These are phyloP conservation scores for Oreocharis arfaki DNA, from an alignment of 2,113 vertebrate genomes.

Conservation along the genomic window DNA sequence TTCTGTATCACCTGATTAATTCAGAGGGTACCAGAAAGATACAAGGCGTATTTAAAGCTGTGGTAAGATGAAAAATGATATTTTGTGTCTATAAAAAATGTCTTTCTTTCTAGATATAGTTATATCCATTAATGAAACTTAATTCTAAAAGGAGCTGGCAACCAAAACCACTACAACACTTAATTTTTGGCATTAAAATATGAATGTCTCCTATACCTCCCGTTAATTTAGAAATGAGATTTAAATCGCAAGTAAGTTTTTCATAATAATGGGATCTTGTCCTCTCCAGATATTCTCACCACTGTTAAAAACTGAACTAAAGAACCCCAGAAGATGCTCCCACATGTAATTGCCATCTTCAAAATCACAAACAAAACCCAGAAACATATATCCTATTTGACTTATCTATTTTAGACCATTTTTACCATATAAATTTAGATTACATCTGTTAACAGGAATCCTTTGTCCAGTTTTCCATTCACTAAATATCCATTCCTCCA, in stretches of 20 bases:
- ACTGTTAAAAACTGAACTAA: not conserved
- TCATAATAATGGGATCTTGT: not conserved
- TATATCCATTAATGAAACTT: not conserved
- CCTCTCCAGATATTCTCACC: not conserved
- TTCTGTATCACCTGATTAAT: not conserved
- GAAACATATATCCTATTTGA: not conserved
- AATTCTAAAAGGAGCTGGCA: not conserved
- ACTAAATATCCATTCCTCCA: not conserved
- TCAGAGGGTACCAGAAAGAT: not conserved
- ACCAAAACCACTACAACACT: not conserved
- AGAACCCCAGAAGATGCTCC: not conserved
- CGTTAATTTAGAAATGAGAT: not conserved
- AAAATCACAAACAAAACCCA: not conserved
- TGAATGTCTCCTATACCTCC: not conserved
- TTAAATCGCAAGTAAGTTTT: not conserved
- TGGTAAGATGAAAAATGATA: not conserved
- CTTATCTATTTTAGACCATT: not conserved
- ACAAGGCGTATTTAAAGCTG: not conserved
- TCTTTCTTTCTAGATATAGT: not conserved
- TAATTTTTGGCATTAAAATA: slow-evolving; percentile 28
- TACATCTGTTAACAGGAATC: not conserved
- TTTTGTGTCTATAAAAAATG: not conserved
- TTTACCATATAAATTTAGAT: not conserved
- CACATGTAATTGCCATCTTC: not conserved
- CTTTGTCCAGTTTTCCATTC: not conserved